Conservation (phyloP, 2,113 vertebrate species). For the Hemiscyllium ocellatum region DNA sequence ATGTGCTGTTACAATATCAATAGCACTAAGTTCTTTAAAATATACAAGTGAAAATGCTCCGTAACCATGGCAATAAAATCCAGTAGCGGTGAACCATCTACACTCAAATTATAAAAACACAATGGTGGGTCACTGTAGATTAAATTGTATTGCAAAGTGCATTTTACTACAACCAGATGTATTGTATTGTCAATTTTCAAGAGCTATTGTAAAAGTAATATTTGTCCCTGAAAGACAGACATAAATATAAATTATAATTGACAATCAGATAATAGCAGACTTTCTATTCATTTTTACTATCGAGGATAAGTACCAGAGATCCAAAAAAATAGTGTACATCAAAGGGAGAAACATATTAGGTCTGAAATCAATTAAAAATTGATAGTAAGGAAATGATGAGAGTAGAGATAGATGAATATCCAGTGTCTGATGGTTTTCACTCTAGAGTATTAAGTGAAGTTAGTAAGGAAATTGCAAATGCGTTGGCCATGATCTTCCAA, state of each 20-base stretch:
- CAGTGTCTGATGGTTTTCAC: neutral
- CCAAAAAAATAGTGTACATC: neutral
- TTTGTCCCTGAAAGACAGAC: neutral
- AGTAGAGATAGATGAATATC: neutral
- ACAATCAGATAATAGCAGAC: neutral
- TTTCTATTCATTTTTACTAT: neutral
- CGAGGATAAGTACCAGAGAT: neutral
- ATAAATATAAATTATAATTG: neutral
- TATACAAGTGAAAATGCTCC: neutral
- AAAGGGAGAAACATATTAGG: neutral
- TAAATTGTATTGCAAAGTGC: neutral
- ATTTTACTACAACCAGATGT: neutral
- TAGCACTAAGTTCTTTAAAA: neutral
- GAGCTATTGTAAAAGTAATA: neutral
- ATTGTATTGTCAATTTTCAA: neutral
- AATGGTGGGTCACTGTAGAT: neutral
- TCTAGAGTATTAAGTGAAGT: neutral
- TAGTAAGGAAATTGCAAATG: neutral
- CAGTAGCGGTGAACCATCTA: neutral
- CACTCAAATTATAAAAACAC: neutral
- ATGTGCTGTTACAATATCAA: neutral
- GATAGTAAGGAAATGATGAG: neutral
- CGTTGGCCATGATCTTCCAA: neutral
- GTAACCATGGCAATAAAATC: conserved; percentile 7
- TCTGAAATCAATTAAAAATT: neutral